Percentiles rank a stretch among this genome's conserved stretches.
These are phyloP conservation scores for Percopsis transmontana DNA, from an alignment of 2,113 vertebrate species.

Conservation along the genomic window DNA sequence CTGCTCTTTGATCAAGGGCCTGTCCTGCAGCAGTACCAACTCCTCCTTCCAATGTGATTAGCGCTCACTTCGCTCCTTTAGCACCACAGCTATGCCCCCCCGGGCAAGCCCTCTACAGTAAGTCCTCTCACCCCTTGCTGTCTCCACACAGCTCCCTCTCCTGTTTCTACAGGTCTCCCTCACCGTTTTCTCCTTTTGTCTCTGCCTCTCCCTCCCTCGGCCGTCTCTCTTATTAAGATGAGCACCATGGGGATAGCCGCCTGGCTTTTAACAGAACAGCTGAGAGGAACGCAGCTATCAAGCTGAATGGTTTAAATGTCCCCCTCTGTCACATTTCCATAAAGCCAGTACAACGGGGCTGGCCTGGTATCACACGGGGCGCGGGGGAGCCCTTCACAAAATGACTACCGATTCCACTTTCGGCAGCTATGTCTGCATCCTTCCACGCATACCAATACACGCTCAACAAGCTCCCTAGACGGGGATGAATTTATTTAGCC, in stretches of 20 bases:
- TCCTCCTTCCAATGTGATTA: constrained; percentile 49
- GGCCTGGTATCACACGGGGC: constrained; percentile 26
- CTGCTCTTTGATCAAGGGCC: constrained; percentile 21
- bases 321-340: constrained; percentile 53
- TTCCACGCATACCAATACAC: constrained; percentile 29
- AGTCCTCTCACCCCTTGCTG: background rate
- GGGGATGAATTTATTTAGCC: constrained; percentile 13
- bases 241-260: constrained; percentile 24
- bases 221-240: constrained; percentile 15
- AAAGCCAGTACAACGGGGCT: constrained; percentile 49
- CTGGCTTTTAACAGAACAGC: constrained; percentile 43
- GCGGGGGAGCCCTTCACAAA: constrained; percentile 24
- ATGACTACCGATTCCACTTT: constrained; percentile 30
- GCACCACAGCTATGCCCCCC: constrained; percentile 20
- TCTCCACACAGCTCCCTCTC: constrained; percentile 1
- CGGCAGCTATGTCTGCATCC: constrained; percentile 36
- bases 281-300: constrained; percentile 43
- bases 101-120: too few relatives aligned
- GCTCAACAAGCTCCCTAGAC: background rate
- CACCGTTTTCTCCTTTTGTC: constrained; percentile 1
- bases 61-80: constrained; percentile 44
- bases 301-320: constrained; percentile 56
- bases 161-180: constrained; percentile 3
- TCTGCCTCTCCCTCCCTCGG: constrained; percentile 1
- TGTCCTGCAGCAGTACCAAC: too few relatives aligned